Evolutionary conservation across 2,797 vertebrate genomes (phyloP), one percentile per base, ranked within the genome.

Genomic region (Tokudaia tokunoshimensis): DNA sequence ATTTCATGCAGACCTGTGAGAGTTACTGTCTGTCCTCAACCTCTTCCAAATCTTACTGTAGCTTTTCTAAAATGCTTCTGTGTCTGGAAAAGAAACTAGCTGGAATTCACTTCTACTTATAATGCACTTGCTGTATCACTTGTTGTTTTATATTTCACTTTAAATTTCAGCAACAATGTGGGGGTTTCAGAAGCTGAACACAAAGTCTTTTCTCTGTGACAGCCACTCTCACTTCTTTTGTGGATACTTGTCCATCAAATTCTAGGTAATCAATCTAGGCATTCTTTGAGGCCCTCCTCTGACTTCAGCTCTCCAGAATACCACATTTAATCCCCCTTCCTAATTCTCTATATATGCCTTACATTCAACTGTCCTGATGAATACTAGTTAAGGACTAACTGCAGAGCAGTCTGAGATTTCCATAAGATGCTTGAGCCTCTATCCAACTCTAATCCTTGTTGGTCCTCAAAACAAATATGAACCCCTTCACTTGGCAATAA

Each of bases 311-410:
- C 41, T 57, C 24, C 70, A 80, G 17, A 78, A 91, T 91, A 82
- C 91, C 88, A 97, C 67, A 91, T 6, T 82, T 85, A 80, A 52
- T 81, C 89, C n/a, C 57, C 55, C 41, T 94, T 89, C 81, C 75
- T 94, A 89, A 76, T 88, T 85, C 29, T 74, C 2, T 4, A 12
- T 86, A 57, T 95, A 83, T 93, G 59, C 31, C 95, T 94, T 55
- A 3, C n/a, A 75, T 95, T 95, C 67, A 86, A 81, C 52, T 50
- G 6, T 70, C 96, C 90, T 93, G 91, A 92, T 93, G 87, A 97
- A 65, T 19, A 91, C 3, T 96, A 97, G 95, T 96, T 57, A 91
- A 82, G 44, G 94, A 93, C 89, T 41, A 24, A 14, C 74, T 97
- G 67, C 92, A 41, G 41, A 79, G 15, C 0, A 0, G 0, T 67